Evolutionary conservation across 2,888 invertebrate genomes (phyloP).

Genomic region (Syritta pipiens): DNA sequence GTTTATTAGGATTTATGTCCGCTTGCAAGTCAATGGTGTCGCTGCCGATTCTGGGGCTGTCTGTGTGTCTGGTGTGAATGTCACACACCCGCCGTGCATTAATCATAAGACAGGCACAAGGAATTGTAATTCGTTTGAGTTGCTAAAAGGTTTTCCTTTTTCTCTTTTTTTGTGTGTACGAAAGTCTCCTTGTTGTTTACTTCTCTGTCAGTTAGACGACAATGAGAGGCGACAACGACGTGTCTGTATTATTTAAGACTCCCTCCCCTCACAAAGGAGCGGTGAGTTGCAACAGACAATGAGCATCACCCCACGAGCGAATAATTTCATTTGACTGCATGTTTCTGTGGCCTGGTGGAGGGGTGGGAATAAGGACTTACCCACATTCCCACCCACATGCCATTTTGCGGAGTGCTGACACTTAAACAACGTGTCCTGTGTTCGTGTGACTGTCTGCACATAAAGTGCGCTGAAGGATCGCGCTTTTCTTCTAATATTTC

Average conservation of each 20-base stretch:
- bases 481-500: slow-evolving; percentile 13
- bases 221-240: not conserved
- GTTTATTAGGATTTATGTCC: slow-evolving; percentile 46
- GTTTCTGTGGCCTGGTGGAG: slow-evolving; percentile 3
- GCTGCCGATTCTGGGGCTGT: slow-evolving; percentile 8
- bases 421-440: slow-evolving; percentile 13
- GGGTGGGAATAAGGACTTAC: not conserved
- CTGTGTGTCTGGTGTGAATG: not conserved
- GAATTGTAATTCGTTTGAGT: slow-evolving; percentile 9
- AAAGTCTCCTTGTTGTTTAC: slow-evolving; percentile 4
- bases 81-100: slow-evolving; percentile 13
- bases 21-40: slow-evolving; percentile 47
- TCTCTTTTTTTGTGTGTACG: not conserved
- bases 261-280: not conserved
- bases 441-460: slow-evolving; percentile 20
- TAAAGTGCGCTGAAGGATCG: slow-evolving; percentile 9
- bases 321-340: slow-evolving; percentile 37
- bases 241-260: slow-evolving; percentile 19
- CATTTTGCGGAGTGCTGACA: slow-evolving; percentile 17
- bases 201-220: slow-evolving; percentile 6
- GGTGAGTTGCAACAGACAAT: slow-evolving; percentile 19
- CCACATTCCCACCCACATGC: not conserved
- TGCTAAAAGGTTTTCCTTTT: slow-evolving; percentile 31
- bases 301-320: slow-evolving; percentile 3
- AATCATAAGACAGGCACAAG: slow-evolving; percentile 25